Evolutionary conservation across 2,113 vertebrate species (phyloP).

Genomic region (Diglossa brunneiventris): DNA sequence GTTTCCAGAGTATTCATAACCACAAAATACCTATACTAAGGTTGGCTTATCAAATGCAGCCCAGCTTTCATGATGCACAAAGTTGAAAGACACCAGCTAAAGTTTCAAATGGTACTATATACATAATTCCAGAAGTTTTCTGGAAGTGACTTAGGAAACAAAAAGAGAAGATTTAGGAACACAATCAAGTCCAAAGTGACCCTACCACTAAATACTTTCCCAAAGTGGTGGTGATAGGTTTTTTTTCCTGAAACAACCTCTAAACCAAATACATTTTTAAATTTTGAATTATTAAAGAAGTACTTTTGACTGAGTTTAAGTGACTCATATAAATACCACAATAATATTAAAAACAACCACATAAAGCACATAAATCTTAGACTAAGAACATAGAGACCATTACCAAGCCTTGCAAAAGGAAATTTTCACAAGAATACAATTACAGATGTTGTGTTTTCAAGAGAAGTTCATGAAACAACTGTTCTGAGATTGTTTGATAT

Average conservation of each 20-base stretch:
- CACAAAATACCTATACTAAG: background rate
- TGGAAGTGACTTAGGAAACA: background rate
- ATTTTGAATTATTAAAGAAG: background rate
- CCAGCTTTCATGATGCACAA: background rate
- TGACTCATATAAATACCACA: background rate
- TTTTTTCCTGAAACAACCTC: background rate
- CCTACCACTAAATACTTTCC: background rate
- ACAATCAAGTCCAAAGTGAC: background rate
- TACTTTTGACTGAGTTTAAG: background rate
- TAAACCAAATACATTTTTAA: background rate
- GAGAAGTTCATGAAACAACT: background rate
- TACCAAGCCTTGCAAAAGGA: background rate
- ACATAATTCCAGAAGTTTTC: background rate
- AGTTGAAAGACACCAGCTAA: background rate
- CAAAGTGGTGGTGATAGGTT: fast-evolving
- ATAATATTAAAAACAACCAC: background rate
- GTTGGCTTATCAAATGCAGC: background rate
- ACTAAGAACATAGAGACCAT: background rate
- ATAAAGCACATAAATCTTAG: background rate
- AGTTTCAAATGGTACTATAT: background rate
- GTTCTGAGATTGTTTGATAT: background rate
- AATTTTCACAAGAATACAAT: background rate
- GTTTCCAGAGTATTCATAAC: background rate
- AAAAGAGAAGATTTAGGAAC: background rate
- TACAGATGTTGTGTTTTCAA: background rate